These are phyloP conservation scores for Oikopleura vanhoeffeni DNA, from an alignment of 23 tunicate species.

Conservation along the genomic window DNA sequence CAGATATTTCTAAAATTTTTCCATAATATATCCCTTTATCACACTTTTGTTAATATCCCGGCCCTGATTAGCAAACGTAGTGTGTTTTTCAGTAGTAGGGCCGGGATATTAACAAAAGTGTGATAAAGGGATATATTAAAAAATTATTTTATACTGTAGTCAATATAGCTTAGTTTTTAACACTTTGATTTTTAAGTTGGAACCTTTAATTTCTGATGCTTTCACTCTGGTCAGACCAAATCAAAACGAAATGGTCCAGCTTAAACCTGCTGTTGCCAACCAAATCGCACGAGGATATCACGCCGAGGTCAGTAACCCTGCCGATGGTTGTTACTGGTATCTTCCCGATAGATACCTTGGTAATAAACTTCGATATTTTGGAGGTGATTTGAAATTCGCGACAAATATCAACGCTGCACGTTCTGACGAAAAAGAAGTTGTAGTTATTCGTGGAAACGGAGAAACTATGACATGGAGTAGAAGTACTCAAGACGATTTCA, in stretches of 20 bases:
- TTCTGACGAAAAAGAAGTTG: background rate
- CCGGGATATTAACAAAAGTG: no score
- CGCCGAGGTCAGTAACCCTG: background rate
- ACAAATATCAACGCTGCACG: background rate
- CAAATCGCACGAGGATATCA: background rate
- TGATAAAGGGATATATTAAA: no score
- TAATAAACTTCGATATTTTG: slow-evolving; percentile 36
- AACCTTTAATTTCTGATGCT: background rate
- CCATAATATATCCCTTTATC: no score
- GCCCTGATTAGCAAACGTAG: no score
- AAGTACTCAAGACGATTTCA: no score
- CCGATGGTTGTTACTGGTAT: slow-evolving; percentile 35
- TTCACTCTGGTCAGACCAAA: background rate
- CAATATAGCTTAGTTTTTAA: no score
- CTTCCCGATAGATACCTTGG: slow-evolving; percentile 54
- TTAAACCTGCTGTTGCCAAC: background rate
- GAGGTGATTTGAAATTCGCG: background rate
- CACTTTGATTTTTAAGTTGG: background rate
- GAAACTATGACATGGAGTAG: no score
- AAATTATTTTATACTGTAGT: no score
- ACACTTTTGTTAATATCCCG: no score
- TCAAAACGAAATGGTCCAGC: background rate
- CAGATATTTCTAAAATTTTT: no score
- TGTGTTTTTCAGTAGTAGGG: no score
- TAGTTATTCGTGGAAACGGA: background rate